Evolutionary conservation across 2,797 vertebrate species (phyloP).

Genomic region (Spondyliosoma cantharus): DNA sequence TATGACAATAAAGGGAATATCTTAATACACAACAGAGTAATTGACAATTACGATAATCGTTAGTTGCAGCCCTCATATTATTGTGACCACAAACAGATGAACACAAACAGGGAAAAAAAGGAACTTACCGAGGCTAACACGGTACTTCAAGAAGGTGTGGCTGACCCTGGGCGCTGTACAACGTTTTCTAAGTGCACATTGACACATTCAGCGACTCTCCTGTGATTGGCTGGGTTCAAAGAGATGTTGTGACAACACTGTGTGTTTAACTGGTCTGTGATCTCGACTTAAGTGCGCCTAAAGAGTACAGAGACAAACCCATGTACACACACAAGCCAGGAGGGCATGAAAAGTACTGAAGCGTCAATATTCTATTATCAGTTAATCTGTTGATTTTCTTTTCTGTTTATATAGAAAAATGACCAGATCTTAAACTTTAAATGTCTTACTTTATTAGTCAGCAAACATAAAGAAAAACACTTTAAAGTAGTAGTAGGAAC

Average conservation of each 20-base stretch:
- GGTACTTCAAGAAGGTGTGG: slow-evolving; percentile 4
- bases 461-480: neutral
- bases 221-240: slow-evolving; percentile 54
- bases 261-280: slow-evolving; percentile 75
- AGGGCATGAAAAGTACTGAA: neutral
- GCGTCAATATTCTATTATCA: neutral
- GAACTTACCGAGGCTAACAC: neutral
- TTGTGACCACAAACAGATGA: neutral
- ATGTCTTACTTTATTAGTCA: neutral
- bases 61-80: neutral
- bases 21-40: no score
- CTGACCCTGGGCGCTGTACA: neutral
- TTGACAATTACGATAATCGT: no score
- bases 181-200: slow-evolving; percentile 33
- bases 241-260: slow-evolving; percentile 73
- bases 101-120: neutral
- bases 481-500: neutral
- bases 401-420: neutral
- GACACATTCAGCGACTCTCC: slow-evolving; percentile 44
- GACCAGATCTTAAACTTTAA: neutral
- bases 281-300: slow-evolving; percentile 71
- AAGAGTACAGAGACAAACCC: slow-evolving; percentile 40
- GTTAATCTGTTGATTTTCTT: neutral
- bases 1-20: no score
- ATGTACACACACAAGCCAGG: slow-evolving; percentile 16